Conservation (phyloP, 2,113 vertebrate species). For the Calonectris borealis region DNA sequence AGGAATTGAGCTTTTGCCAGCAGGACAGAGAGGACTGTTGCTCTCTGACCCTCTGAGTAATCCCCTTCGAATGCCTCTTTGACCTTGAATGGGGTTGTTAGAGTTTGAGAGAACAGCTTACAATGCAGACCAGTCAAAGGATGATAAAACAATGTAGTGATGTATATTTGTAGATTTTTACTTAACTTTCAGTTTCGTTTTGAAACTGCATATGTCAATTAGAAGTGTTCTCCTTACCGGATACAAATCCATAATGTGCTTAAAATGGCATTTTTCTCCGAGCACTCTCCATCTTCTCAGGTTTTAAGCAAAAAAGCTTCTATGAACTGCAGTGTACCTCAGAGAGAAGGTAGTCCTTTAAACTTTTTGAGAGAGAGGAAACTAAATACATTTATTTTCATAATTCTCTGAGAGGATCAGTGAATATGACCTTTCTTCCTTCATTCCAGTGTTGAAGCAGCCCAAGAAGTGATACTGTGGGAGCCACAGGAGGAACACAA, state of each 20-base stretch:
- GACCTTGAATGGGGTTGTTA: not conserved
- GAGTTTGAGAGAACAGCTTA: not conserved
- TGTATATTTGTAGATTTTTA: not conserved
- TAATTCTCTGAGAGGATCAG: not conserved
- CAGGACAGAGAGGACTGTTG: not conserved
- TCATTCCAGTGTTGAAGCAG: slow-evolving; percentile 41
- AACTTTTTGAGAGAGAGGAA: not conserved
- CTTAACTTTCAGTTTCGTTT: not conserved
- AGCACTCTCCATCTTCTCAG: not conserved
- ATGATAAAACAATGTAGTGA: not conserved
- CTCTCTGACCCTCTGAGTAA: not conserved
- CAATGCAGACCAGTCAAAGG: not conserved
- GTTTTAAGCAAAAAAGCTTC: not conserved
- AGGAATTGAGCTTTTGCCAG: not conserved
- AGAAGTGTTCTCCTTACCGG: not conserved
- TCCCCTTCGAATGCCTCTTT: not conserved
- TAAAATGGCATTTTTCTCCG: not conserved
- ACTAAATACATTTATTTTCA: not conserved
- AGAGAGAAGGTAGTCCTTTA: not conserved
- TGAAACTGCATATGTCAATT: accelerated
- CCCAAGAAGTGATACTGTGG: not conserved
- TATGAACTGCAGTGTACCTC: not conserved
- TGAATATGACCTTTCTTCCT: not conserved
- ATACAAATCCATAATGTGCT: not conserved
- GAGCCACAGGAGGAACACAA: slow-evolving; percentile 38